Conservation (phyloP, 2,113 vertebrate genomes). For the Panthera uncia region DNA sequence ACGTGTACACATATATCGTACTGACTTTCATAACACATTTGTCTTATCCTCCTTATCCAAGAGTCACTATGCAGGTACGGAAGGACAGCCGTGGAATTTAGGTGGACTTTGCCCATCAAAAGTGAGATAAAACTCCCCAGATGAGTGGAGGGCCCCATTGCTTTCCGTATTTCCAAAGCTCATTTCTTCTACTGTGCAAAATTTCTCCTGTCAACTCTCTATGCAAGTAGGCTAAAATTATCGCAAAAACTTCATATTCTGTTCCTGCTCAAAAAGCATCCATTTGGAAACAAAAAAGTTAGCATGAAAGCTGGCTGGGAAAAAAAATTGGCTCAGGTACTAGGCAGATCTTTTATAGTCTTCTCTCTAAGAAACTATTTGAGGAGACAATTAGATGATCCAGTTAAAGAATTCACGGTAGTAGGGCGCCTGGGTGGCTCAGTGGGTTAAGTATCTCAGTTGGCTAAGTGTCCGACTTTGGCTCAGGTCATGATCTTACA, state of each 20-base stretch:
- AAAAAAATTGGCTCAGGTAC: neutral
- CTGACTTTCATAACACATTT: neutral
- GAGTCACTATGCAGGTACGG: neutral
- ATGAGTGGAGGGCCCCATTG: too few relatives aligned
- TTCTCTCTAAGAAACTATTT: neutral
- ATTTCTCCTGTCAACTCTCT: neutral
- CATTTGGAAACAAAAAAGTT: neutral
- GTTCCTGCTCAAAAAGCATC: neutral
- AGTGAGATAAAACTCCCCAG: neutral
- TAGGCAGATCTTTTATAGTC: neutral
- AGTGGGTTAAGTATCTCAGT: too few relatives aligned
- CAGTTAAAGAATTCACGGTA: neutral
- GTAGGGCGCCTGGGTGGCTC: neutral
- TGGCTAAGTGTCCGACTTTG: too few relatives aligned
- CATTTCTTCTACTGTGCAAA: neutral
- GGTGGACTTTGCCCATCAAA: neutral
- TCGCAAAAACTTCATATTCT: neutral
- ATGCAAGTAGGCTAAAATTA: neutral
- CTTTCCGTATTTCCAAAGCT: neutral
- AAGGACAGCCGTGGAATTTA: neutral
- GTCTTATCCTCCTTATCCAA: neutral
- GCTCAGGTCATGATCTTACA: too few relatives aligned
- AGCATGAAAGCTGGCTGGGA: neutral
- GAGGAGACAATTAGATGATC: neutral
- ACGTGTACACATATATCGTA: too few relatives aligned